Evolutionary conservation across 2,888 invertebrate genomes (phyloP).

Genomic region (Drosophila tripunctata): DNA sequence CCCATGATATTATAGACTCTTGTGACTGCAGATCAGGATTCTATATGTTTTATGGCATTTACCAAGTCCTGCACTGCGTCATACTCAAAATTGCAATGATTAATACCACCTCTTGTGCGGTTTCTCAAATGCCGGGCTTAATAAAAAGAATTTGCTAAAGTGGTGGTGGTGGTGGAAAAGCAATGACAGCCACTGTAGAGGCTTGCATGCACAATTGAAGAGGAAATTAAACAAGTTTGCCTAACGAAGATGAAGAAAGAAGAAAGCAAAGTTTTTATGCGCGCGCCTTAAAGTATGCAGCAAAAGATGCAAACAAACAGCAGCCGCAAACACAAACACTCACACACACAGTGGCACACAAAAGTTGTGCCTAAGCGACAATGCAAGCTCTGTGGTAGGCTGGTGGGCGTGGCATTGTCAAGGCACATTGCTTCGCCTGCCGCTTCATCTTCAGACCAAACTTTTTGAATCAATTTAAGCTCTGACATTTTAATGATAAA

Average conservation of each 20-base stretch:
- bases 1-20: too few species aligned
- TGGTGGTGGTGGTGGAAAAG: not conserved
- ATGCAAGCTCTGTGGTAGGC: slow-evolving; percentile 24
- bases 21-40: too few species aligned
- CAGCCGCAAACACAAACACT: slow-evolving; percentile 21
- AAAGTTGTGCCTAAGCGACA: slow-evolving; percentile 58
- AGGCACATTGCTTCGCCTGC: slow-evolving; percentile 17
- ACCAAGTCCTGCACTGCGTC: too few species aligned
- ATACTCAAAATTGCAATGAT: too few species aligned
- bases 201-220: slow-evolving; percentile 65
- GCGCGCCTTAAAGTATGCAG: slow-evolving; percentile 75
- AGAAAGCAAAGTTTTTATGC: slow-evolving; percentile 64
- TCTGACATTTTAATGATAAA: slow-evolving; percentile 80
- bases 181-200: not conserved
- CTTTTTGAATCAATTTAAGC: slow-evolving; percentile 79
- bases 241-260: too few species aligned
- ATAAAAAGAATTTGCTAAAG: not conserved
- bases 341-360: slow-evolving; percentile 1
- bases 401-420: slow-evolving; percentile 40
- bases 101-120: too few species aligned
- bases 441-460: slow-evolving; percentile 44
- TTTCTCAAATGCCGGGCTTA: not conserved
- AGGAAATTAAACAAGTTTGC: slow-evolving; percentile 78
- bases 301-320: slow-evolving; percentile 43
- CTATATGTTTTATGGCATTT: too few species aligned